Base-by-base conservation (phyloP, 2,797 vertebrate species). In the Loris lydekkerianus region DNA sequence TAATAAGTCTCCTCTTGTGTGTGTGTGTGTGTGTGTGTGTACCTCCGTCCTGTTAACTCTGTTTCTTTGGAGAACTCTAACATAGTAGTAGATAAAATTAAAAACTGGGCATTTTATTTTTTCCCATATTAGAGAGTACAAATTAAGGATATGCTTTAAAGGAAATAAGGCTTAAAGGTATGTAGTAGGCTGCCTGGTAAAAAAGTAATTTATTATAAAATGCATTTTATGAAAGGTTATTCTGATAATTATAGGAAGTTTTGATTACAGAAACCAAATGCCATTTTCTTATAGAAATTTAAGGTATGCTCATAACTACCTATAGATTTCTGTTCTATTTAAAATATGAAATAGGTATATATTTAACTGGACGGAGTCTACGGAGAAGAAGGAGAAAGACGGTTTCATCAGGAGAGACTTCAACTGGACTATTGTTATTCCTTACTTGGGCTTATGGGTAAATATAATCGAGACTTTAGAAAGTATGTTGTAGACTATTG, bases 211-310 rank as follows among this genome's bases (percentile, higher is more conserved):
- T 56, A 75, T 25, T 58, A 63, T n/a, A 43, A 77, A 88, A 78
- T 84, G 8, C 8, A 89, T 84, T 92, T 83, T 63, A 88, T 63
- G n/a, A 72, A 69, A 76, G 5, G 27, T 3, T 95, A 91, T 43
- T 69, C 49, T 77, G 56, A 15, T 58, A 43, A 34, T 78, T 6
- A 60, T 13, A 43, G 73, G 29, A 25, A 86, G 34, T 49, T 90
- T 93, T 78, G 81, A 73, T 89, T 84, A 56, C 25, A 95, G 75
- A 96, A 81, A 81, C 4, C 5, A 17, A 60, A 86, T n/a, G 31
- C 6, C 10, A 85, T 46, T 60, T 76, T 76, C 49, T 56, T 72
- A 21, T 56, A 89, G n/a, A 65, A 56, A 88, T 63, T 72, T 4
- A 85, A 77, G 20, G 10, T 56, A 93, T 53, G 17, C 5, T 88